Percentiles rank a stretch among this genome's conserved stretches.
These are phyloP conservation scores for Kryptolebias ocellatus DNA, from an alignment of 2,797 vertebrate genomes.

Conservation along the genomic window DNA sequence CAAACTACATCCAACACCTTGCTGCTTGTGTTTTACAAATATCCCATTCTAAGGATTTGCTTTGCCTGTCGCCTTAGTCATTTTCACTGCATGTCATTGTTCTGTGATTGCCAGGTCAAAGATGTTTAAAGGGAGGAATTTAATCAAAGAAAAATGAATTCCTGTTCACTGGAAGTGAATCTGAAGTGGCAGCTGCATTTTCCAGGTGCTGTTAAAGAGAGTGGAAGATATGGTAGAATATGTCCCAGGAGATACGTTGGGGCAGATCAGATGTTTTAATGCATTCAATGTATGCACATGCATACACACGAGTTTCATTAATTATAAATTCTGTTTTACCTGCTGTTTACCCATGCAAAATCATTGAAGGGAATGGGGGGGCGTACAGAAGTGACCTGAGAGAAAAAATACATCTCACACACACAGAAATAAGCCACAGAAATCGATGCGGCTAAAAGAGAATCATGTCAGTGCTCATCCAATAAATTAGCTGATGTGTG, in stretches of 20 bases:
- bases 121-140: slow-evolving; percentile 45
- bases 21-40: slow-evolving; percentile 25
- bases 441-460: slow-evolving; percentile 67
- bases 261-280: slow-evolving; percentile 47
- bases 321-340: slow-evolving; percentile 3
- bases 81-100: slow-evolving; percentile 26
- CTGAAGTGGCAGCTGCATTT: slow-evolving; percentile 62
- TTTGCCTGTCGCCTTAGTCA: not conserved
- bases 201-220: slow-evolving; percentile 38
- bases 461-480: slow-evolving; percentile 57
- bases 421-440: slow-evolving; percentile 29
- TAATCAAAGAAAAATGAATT: slow-evolving; percentile 46
- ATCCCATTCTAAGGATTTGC: not conserved
- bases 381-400: slow-evolving; percentile 38
- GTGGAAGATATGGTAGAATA: slow-evolving; percentile 21
- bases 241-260: slow-evolving; percentile 49
- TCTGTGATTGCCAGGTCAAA: slow-evolving; percentile 38
- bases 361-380: not conserved
- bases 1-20: slow-evolving; percentile 28
- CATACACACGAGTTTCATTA: slow-evolving; percentile 7
- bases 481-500: slow-evolving; percentile 53
- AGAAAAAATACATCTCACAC: slow-evolving; percentile 5
- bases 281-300: slow-evolving; percentile 41
- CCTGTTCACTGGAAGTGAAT: slow-evolving; percentile 45
- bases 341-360: slow-evolving; percentile 40